Percentiles rank a stretch among this genome's conserved stretches.
Evolutionary conservation across 2,113 vertebrate genomes (phyloP).

Genomic region (Egretta garzetta): DNA sequence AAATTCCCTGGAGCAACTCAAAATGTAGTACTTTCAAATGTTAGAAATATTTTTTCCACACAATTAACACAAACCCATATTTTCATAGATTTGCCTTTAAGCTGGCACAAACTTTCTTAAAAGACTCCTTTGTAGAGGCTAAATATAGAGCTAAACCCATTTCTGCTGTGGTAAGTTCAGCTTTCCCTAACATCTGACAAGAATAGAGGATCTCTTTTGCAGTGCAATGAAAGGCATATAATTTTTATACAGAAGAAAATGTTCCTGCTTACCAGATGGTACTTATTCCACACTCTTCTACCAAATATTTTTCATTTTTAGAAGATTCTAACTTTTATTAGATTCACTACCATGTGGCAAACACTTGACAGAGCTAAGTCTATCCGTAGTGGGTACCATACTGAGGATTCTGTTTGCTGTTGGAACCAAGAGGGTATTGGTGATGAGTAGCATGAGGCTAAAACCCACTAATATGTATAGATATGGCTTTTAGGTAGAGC

Average conservation of each 20-base stretch:
- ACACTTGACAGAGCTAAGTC: not conserved
- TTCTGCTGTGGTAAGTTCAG: constrained; percentile 21
- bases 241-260: constrained; percentile 14
- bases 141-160: not conserved
- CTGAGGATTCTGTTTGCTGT: not conserved
- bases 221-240: not conserved
- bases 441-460: not conserved
- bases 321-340: not conserved
- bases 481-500: not conserved
- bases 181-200: constrained; percentile 23
- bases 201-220: not conserved
- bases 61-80: constrained; percentile 54
- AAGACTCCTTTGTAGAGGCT: not conserved
- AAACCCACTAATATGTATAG: not conserved
- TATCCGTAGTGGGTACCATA: not conserved
- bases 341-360: not conserved
- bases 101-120: not conserved
- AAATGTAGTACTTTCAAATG: constrained; percentile 54
- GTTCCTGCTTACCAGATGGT: not conserved
- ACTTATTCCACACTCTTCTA: not conserved
- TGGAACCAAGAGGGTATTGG: not conserved
- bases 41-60: constrained; percentile 50
- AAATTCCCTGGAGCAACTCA: constrained; percentile 14
- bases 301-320: not conserved
- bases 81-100: constrained; percentile 55